Conservation (phyloP, 2,888 invertebrate genomes). For the Acanthacorydalis orientalis region DNA sequence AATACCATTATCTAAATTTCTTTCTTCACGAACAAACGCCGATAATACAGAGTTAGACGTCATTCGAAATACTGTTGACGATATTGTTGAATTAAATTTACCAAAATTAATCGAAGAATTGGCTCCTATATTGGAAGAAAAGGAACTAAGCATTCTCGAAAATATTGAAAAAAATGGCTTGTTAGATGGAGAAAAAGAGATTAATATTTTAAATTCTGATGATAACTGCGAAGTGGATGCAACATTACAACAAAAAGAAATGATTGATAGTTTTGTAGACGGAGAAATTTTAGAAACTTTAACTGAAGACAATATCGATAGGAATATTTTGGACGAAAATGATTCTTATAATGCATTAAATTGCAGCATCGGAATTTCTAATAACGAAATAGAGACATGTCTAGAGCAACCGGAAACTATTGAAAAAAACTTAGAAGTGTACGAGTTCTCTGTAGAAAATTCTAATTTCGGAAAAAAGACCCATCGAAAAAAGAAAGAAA, state of each 20-base stretch:
- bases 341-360: too few species aligned
- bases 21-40: neutral
- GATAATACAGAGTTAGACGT: neutral
- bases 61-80: neutral
- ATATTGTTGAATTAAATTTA: neutral
- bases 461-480: neutral
- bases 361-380: too few species aligned
- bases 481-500: neutral
- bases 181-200: neutral
- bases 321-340: too few species aligned
- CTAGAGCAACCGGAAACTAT: too few species aligned
- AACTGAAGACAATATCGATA: neutral
- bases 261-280: conserved; percentile 7
- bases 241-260: neutral
- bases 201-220: neutral
- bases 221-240: neutral
- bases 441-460: neutral
- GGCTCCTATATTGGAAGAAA: neutral
- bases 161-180: neutral
- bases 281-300: conserved; percentile 2
- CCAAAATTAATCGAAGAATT: neutral
- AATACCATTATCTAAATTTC: conserved; percentile 12
- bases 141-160: neutral
- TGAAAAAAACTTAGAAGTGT: too few species aligned
- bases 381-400: too few species aligned